These are phyloP conservation scores for Eupithecia insigniata DNA, from an alignment of 2,888 invertebrate genomes.

Conservation along the genomic window DNA sequence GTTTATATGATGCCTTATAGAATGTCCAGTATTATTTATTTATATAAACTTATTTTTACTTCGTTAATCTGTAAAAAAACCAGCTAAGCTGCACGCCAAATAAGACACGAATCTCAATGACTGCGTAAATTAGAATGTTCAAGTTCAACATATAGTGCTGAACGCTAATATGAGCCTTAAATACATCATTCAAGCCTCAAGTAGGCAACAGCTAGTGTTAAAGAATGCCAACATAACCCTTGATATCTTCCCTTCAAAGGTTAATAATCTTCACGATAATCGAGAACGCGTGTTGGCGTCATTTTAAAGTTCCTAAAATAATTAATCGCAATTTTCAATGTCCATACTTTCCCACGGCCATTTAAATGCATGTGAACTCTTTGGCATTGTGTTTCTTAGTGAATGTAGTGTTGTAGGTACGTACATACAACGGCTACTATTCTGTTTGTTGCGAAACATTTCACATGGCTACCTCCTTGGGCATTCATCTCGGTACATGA, in stretches of 20 bases:
- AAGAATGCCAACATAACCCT: background rate
- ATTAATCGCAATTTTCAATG: conserved; percentile 44
- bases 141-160: too few relatives aligned
- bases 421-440: conserved; percentile 52
- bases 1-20: too few relatives aligned
- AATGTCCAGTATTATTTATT: fast-evolving
- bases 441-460: conserved; percentile 71
- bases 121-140: background rate
- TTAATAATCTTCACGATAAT: background rate
- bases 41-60: background rate
- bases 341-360: conserved; percentile 60
- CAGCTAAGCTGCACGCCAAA: background rate
- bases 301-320: conserved; percentile 12
- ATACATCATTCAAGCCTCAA: background rate
- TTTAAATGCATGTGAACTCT: conserved; percentile 71
- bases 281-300: background rate
- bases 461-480: conserved; percentile 47
- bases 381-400: conserved; percentile 73
- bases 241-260: background rate
- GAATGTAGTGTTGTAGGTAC: conserved; percentile 62
- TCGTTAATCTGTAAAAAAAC: background rate
- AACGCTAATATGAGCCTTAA: background rate
- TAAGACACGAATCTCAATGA: background rate
- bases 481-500: conserved; percentile 66
- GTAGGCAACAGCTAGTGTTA: too few relatives aligned